These are phyloP conservation scores for Heliconius aoede DNA, from an alignment of 2,888 invertebrate genomes.

Conservation along the genomic window DNA sequence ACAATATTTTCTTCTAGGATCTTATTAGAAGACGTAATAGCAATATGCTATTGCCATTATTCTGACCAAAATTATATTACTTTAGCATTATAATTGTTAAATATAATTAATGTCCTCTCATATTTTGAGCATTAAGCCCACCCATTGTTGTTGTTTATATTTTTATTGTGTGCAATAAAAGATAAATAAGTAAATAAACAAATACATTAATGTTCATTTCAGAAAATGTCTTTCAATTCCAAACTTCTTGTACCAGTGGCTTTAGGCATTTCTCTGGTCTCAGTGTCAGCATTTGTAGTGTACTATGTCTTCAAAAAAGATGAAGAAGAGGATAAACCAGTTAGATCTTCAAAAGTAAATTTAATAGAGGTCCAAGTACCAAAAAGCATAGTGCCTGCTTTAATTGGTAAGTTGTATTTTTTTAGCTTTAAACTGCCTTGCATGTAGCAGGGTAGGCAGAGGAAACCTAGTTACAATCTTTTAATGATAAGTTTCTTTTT, in stretches of 20 bases:
- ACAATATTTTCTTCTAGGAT: not conserved
- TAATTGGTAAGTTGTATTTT: slow-evolving; percentile 81
- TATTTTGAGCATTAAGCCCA: not conserved
- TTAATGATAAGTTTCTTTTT: not conserved
- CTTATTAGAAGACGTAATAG: no score
- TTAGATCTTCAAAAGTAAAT: slow-evolving; percentile 69
- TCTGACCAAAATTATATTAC: no score
- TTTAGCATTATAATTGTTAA: no score
- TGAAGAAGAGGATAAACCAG: slow-evolving; percentile 66
- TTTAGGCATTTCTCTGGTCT: slow-evolving; percentile 87
- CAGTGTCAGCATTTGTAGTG: slow-evolving; percentile 87
- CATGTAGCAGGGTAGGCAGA: no score
- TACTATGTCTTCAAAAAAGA: slow-evolving; percentile 88
- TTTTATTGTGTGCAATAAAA: not conserved
- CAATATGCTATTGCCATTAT: no score
- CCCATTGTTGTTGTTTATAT: not conserved
- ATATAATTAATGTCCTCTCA: no score
- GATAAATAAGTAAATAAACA: not conserved
- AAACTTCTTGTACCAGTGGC: slow-evolving; percentile 82
- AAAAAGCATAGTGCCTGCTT: slow-evolving; percentile 85
- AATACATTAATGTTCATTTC: slow-evolving; percentile 18
- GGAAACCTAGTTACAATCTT: not conserved
- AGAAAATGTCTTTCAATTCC: slow-evolving; percentile 61
- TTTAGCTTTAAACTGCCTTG: no score
- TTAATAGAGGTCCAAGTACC: slow-evolving; percentile 84